These are phyloP conservation scores for Tokudaia muenninki DNA, from an alignment of 2,797 vertebrate genomes.

Conservation along the genomic window DNA sequence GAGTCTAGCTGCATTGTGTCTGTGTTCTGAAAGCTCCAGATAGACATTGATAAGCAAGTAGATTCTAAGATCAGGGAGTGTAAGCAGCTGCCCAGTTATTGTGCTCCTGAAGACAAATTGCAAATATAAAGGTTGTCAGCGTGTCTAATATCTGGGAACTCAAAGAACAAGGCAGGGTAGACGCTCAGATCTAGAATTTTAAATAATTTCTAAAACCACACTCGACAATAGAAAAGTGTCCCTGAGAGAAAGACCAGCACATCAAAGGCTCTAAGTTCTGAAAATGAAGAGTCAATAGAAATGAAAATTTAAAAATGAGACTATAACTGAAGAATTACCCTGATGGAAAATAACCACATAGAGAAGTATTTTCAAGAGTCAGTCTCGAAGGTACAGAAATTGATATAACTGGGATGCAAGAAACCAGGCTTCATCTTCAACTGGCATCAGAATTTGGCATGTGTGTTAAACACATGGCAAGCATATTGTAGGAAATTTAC, in stretches of 20 bases:
- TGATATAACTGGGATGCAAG: neutral
- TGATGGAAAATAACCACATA: neutral
- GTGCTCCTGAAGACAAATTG: neutral
- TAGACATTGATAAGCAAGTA: neutral
- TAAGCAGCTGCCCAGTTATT: neutral
- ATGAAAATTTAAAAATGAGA: neutral
- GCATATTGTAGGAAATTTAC: neutral
- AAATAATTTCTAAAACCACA: neutral
- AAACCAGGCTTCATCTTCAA: fast-evolving
- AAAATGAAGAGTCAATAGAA: neutral
- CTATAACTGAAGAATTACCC: neutral
- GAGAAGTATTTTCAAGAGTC: neutral
- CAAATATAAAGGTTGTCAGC: neutral
- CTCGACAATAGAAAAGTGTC: neutral
- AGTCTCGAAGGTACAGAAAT: neutral
- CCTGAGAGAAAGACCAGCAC: neutral
- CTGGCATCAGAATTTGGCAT: neutral
- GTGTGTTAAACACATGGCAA: neutral
- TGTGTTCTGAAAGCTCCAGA: neutral
- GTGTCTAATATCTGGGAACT: neutral
- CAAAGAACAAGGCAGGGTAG: neutral
- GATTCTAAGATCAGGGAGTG: neutral
- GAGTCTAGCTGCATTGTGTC: neutral
- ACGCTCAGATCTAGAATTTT: neutral
- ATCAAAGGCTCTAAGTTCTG: neutral